Base-by-base conservation (phyloP, 2,888 invertebrate species). In the Gymnosoma rotundatum region DNA sequence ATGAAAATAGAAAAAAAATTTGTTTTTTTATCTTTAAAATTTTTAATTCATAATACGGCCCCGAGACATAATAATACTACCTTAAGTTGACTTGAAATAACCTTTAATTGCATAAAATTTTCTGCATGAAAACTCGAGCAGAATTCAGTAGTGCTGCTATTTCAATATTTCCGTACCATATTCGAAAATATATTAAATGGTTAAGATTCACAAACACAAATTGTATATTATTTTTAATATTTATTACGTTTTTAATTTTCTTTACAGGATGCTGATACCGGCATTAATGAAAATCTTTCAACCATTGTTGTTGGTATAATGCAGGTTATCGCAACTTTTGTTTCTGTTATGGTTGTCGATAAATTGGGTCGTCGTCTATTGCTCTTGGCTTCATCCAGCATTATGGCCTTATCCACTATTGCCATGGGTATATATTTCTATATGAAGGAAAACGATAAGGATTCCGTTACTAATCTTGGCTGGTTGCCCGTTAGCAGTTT, bases 281-380 rank as follows among this genome's bases (percentile, higher is more conserved):
- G 89, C 56, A 93, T 96, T 32, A 91, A 94, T 16, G 90, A 95
- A 0, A 93, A 94, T 45, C 90, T 94, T 8, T 94, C 96, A 0
- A 94, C 97, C 0, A 96, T 98, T 48, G 94, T 97, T 66, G 95
- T 98, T 45, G 98, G 97, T n/a, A 93, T 94, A 0, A 96, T 97
- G 88, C 97, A 97, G 93, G 95, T 97, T 54, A 88, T 92, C 74
- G 92, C 92, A 21, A 92, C 97, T 0, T 94, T 96, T 73, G 90
- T 94, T 0, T 95, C 97, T 3, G 95, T 96, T 70, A 90, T 96
- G 78, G 93, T 97, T 7, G 96, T 98, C 67, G 98, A 98, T 90
- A 95, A 93, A 89, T 93, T 96, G 25, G 98, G 98, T 10, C 94
- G 98, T 83, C 94, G 96, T 86, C 93, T 96, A 48, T 93, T 98